Base-by-base conservation (phyloP, 2,888 invertebrate species). In the Vanessa cardui region DNA sequence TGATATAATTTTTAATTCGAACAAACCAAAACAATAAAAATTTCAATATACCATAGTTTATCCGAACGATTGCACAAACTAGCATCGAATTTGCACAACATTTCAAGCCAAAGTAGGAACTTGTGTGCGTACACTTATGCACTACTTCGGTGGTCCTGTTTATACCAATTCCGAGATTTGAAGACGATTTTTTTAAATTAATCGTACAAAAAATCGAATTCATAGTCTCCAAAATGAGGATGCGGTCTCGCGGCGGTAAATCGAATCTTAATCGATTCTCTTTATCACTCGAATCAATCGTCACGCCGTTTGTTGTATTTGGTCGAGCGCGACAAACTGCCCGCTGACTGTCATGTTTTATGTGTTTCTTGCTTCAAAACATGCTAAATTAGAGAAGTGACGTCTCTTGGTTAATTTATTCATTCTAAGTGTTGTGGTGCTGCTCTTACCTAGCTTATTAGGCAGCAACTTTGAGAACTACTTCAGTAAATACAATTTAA, bases 231-330 rank as follows among this genome's bases (percentile, higher is more conserved):
- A 21, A 58, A 66, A 58, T 49, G 18, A 58, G 56, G 58, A 62
- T 58, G 56, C 39, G 49, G 26, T 45, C 15, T 44, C 15, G 5
- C 7, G 31, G 66, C 62, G 62, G 46, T 62, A 66, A 66, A 62
- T 66, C 58, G 56, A 49, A 62, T 58, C 44, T 58, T 58, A 66
- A 66, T 66, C 66, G 66, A 66, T 66, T 66, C 31, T 33, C 39
- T 46, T 49, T 66, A 61, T 65, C 33, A 21, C 16, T 45, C 64
- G 59, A 59, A 59, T 64, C 18, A 21, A 39, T 61, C 65, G 65
- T 65, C 62, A 62, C 62, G 58, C 45, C 31, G 47, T 21, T 62
- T 62, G 49, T 50, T 33, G 54, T 62, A 61, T 61, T 49, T 49
- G 47, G 21, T 46, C 26, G 44, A 45, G 21, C 46, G 44, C 20